Evolutionary conservation across 2,888 invertebrate genomes (phyloP), one percentile per base, ranked within the genome.

Genomic region (Lottia scabra): DNA sequence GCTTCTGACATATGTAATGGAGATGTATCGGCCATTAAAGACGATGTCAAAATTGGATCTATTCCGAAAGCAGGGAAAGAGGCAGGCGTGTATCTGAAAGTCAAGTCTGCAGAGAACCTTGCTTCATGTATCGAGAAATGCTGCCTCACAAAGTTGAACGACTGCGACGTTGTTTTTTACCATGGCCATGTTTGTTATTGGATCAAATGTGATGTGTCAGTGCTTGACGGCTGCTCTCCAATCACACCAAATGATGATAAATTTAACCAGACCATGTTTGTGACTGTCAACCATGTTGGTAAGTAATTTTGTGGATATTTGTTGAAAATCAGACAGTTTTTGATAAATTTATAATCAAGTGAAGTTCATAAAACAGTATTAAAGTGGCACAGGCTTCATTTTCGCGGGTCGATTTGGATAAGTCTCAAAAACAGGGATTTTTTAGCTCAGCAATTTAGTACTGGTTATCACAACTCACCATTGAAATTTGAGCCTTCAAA

Each of bases 211-310:
- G 72, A 79, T 72, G 63, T n/a, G 19, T 67, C 73, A 15, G 46
- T 71, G 13, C 46, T 63, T n/a, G 73, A 71, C 13, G 66, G 73
- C 48, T 79, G 79, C 72, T 76, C 77, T 26, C 72, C 79, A 10
- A 48, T 48, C 6, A 19, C 15, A 13, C 65, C 30, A 13, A 46
- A 56, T 13, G 75, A 71, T n/a, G 19, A 73, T 4, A 76, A 72
- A 56, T 76, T 72, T 62, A 75, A 75, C 63, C 56, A 56, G n/a
- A 77, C 79, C 4, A 65, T 67, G 27, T 75, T 70, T 46, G 65
- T 79, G 12, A 73, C 63, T n/a, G 75, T 79, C 27, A 65, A 77
- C 19, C 65, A 70, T 70, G 73, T 75, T 15, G 77, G 79, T 79
- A 74, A 72, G 78, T 75, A 16, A 13, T 56, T 56, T 56, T 56